Conservation (phyloP, 2,113 vertebrate species). For the Synodontis membranacea region DNA sequence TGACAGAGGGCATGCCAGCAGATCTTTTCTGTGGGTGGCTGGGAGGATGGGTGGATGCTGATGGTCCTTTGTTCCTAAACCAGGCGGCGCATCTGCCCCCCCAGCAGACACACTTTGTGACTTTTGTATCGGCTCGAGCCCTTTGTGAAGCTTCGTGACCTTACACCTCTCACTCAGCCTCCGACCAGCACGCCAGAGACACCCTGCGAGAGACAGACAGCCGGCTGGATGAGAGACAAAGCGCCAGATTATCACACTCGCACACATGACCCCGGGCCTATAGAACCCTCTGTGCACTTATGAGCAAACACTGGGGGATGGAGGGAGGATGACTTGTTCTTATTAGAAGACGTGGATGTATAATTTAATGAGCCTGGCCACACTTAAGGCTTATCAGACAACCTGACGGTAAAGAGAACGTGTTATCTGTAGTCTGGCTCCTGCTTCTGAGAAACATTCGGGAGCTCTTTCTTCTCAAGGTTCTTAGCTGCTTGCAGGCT, state of each 20-base stretch:
- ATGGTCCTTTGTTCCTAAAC: slow-evolving; percentile 67
- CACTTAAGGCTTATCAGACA: slow-evolving; percentile 1
- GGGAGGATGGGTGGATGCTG: slow-evolving; percentile 57
- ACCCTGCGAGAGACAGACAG: slow-evolving; percentile 50
- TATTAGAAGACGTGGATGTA: slow-evolving; percentile 28
- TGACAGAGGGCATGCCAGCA: slow-evolving; percentile 53
- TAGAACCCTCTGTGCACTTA: slow-evolving; percentile 17
- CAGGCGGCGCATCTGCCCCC: slow-evolving; percentile 54
- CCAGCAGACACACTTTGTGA: slow-evolving; percentile 63
- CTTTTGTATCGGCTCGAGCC: slow-evolving; percentile 61
- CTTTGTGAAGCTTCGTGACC: slow-evolving; percentile 70
- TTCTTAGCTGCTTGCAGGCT: not conserved
- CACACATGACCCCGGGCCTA: slow-evolving; percentile 9
- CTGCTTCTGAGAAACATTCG: not conserved
- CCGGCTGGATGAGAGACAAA: slow-evolving; percentile 47
- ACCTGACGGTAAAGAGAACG: not conserved
- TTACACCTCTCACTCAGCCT: slow-evolving; percentile 63
- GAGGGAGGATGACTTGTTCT: not conserved
- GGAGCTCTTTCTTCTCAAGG: not conserved
- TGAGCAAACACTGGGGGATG: slow-evolving; percentile 13
- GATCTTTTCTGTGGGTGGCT: slow-evolving; percentile 28
- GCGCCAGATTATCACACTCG: slow-evolving; percentile 44
- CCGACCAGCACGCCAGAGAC: slow-evolving; percentile 55
- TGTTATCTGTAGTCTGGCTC: not conserved
- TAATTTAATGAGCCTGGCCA: slow-evolving; percentile 37